phyloP scores from a whole-genome alignment of 1,140 invertebrate species.

The Hirudo medicinalis region DNA sequence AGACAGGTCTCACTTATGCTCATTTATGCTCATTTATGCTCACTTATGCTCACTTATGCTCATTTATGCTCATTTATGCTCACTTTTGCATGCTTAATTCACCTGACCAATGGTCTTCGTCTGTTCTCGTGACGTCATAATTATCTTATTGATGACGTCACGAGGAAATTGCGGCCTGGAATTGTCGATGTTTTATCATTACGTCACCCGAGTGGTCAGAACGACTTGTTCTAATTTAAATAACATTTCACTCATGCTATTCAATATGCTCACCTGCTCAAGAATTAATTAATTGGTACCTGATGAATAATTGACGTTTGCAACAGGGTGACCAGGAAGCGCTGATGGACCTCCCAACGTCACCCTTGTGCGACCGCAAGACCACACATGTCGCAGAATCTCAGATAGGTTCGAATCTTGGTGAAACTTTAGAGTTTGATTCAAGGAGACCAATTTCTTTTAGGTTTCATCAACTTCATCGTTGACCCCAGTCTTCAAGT shows the following conservation, averaged over 20 bases:
- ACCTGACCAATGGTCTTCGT: background rate
- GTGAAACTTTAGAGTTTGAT: background rate
- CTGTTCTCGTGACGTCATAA: background rate
- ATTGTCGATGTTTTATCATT: background rate
- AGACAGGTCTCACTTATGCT: slow-evolving; percentile 50
- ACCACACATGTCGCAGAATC: slow-evolving; percentile 86
- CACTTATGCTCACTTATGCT: slow-evolving; percentile 4
- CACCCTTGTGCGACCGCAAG: slow-evolving; percentile 85
- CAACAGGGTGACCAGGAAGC: slow-evolving; percentile 71
- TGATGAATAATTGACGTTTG: slow-evolving; percentile 18
- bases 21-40: slow-evolving; percentile 5
- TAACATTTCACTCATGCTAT: too few relatives aligned
- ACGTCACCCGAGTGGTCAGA: background rate
- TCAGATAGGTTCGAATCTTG: slow-evolving; percentile 55
- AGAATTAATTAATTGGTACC: too few relatives aligned
- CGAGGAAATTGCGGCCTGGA: background rate
- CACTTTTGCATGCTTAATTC: background rate
- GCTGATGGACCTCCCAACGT: slow-evolving; percentile 75
- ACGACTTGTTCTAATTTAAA: background rate
- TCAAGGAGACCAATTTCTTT: background rate
- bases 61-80: slow-evolving; percentile 5
- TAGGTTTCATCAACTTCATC: slow-evolving; percentile 85
- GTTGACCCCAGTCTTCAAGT: slow-evolving; percentile 88
- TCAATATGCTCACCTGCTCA: too few relatives aligned
- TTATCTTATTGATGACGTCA: too few relatives aligned